Base-by-base conservation (phyloP, 2,888 invertebrate genomes). In the Vanessa cardui region DNA sequence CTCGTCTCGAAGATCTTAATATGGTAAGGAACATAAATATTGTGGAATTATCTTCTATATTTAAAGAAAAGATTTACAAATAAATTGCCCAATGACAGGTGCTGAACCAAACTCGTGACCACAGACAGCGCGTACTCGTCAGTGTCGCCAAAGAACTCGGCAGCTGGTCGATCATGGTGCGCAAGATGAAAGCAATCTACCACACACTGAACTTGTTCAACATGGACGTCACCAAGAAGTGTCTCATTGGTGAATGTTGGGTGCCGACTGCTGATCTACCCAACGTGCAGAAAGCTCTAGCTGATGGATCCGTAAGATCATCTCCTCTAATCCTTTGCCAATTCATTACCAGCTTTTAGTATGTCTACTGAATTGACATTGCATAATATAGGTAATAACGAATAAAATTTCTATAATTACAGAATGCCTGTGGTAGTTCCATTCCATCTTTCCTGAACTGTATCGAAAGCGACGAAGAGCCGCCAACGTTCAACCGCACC, bases 401-500 rank as follows among this genome's bases (percentile, higher is more conserved):
- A 50, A 47, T 59, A 31, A 46, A 7, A 52, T 44, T n/a, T 67
- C 4, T 50, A n/a, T 15, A 56, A 56, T 72, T 72, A 21, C 80
- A 95, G 95, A 94, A 94, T 76, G 94, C 94, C 1, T 95, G 95
- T 81, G 98, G 98, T 65, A 97, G 97, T 82, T 96, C 96, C 1
- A 97, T 98, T 75, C 97, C 98, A 1, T 98, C 98, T 7, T 98
- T 99, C 89, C 92, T 99, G 80, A 98, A 99, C 89, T 95, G 97
- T 62, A 97, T 99, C 87, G 95, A 96, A 73, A 95, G 96, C 0
- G 89, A 92, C 62, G 97, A 96, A 82, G 94, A 94, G 78, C 98
- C 98, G 45, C 99, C 99, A 1, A 99, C 99, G 0, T 99, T 96
- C 89, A 97, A 98, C 87, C 94, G 97, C 46, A 97, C 97, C 69